These are phyloP conservation scores for Indicator maculatus DNA, from an alignment of 2,113 vertebrate genomes.

Conservation along the genomic window DNA sequence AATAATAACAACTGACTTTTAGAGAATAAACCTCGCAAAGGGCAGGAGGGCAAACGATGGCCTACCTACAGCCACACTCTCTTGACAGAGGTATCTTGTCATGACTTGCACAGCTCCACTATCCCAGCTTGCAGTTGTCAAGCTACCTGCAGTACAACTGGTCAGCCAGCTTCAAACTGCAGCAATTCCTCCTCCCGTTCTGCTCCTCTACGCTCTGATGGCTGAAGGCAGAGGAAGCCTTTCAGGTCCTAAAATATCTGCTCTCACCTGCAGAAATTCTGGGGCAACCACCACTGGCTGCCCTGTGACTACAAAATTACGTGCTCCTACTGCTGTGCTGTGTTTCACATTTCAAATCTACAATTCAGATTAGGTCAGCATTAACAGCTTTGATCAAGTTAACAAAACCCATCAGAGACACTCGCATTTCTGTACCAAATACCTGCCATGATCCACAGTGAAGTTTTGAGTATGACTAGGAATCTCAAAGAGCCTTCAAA, in stretches of 20 bases:
- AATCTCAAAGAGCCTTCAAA: not conserved
- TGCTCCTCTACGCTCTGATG: not conserved
- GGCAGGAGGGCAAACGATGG: not conserved
- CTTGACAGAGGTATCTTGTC: not conserved
- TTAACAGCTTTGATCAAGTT: not conserved
- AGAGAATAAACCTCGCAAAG: not conserved
- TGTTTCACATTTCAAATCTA: slow-evolving; percentile 17
- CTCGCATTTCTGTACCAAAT: not conserved
- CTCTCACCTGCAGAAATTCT: not conserved
- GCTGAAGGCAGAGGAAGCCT: not conserved
- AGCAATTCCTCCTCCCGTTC: not conserved
- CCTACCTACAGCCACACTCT: not conserved
- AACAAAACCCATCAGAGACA: not conserved
- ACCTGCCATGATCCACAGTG: not conserved
- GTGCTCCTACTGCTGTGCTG: not conserved
- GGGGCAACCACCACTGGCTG: not conserved
- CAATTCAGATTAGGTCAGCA: slow-evolving; percentile 35
- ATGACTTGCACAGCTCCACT: not conserved
- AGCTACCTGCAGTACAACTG: not conserved
- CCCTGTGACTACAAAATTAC: not conserved
- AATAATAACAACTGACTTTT: not conserved
- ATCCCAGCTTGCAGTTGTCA: not conserved
- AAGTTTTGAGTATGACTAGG: not conserved
- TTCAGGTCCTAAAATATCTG: not conserved
- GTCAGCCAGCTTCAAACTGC: not conserved